Conservation (phyloP, 2,113 vertebrate species). For the Macaca fascicularis region DNA sequence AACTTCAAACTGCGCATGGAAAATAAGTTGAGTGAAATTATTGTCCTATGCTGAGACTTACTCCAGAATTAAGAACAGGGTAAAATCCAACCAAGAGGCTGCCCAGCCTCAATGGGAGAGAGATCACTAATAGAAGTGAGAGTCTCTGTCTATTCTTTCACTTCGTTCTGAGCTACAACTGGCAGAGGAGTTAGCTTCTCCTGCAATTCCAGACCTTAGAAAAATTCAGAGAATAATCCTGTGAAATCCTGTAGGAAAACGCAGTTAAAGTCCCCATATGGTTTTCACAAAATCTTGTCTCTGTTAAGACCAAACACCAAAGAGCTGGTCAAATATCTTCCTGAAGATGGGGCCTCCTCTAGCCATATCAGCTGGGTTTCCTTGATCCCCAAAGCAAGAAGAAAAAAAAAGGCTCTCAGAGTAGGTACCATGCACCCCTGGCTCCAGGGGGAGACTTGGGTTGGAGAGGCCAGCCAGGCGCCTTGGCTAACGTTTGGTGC, state of each 20-base stretch:
- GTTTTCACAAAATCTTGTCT: not conserved
- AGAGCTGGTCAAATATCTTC: not conserved
- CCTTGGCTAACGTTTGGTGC: not conserved
- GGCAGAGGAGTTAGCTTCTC: not conserved
- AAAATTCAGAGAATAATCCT: not conserved
- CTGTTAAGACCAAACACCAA: not conserved
- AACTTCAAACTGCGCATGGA: not conserved
- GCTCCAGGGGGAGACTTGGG: not conserved
- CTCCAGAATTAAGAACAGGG: not conserved
- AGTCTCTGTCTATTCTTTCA: not conserved
- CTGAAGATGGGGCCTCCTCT: not conserved
- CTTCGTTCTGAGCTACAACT: not conserved
- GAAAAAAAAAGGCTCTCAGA: not conserved
- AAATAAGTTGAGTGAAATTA: not conserved
- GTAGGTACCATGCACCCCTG: not conserved
- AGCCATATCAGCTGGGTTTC: not conserved
- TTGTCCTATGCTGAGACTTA: not conserved
- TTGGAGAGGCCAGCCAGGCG: not conserved
- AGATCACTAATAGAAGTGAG: not conserved
- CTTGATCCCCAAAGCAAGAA: not conserved
- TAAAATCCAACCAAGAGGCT: not conserved
- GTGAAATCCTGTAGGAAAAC: not conserved
- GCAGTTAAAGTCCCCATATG: not conserved
- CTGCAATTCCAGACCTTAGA: not conserved
- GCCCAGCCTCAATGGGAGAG: not conserved